Conservation (phyloP, 2,113 vertebrate species). For the Gallinago media region DNA sequence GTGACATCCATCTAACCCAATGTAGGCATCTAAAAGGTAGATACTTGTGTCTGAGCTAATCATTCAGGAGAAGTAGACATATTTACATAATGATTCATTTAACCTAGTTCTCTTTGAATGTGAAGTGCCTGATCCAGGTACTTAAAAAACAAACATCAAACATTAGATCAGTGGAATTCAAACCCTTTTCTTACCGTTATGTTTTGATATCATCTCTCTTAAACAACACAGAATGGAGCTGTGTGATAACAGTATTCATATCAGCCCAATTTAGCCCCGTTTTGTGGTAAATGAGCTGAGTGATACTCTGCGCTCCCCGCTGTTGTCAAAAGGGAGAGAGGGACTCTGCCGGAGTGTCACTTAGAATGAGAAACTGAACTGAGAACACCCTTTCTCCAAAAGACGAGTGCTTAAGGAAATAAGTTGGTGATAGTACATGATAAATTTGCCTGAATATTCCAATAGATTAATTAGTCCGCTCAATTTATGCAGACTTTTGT, state of each 20-base stretch:
- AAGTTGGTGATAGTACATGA: neutral
- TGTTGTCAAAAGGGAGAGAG: neutral
- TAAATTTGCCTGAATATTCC: neutral
- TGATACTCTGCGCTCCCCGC: neutral
- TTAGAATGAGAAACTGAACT: neutral
- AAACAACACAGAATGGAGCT: neutral
- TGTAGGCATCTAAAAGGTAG: neutral
- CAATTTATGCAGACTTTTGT: neutral
- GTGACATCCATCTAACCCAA: neutral
- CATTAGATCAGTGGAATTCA: neutral
- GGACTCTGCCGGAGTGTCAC: neutral
- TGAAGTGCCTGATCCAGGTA: neutral
- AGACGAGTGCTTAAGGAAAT: neutral
- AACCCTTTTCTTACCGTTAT: neutral
- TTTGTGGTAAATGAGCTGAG: neutral
- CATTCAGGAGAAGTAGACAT: neutral
- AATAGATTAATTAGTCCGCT: neutral
- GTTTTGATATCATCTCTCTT: neutral
- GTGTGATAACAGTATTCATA: fast-evolving
- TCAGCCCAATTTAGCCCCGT: neutral
- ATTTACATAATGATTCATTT: neutral
- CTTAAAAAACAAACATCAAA: neutral
- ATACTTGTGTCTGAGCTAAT: neutral
- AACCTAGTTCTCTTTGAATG: neutral
- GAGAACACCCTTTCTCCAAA: neutral